Evolutionary conservation across 1,140 invertebrate genomes (phyloP), one percentile per base, ranked within the genome.

Genomic region (Panagrolaimus sp.): DNA sequence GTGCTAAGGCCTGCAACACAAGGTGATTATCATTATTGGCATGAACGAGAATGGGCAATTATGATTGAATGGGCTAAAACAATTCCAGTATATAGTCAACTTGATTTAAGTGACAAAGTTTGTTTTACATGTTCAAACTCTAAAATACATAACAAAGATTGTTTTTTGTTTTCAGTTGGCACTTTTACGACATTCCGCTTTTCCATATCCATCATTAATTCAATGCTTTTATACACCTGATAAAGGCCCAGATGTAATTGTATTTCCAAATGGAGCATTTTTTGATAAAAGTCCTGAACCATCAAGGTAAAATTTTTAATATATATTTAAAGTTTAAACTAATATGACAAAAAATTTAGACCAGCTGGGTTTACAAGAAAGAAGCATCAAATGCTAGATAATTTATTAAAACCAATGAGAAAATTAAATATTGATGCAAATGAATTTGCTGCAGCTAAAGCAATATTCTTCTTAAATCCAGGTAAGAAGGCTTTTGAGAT

Each of bases 1-100:
- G 13, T 16, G n/a, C n/a, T 57, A 25, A 20, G 51, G 8, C 51
- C 47, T 27, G 9, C 62, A 47, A 20, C 66, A 68, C 31, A 57
- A 57, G 31, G 31, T 38, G 80, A 82, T 65, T 78, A 75, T 62
- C 68, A 75, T 46, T 74, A 78, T 63, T 82, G 80, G 81, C 80
- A 82, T 66, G 80, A 82, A 45, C n/a, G 71, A 38, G 80, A 81
- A 38, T 81, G 79, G 79, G 61, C 72, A 23, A 73, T 81, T 45
- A 81, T 81, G 79, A 81, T 83, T 31, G 80, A 82, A 65, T 82
- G 81, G 81, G 81, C 80, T 11, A 82, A 82, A 72, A 82, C 74
- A 11, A 74, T 82, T 44, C 68, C 70, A 14, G 77, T 74, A 43
- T 82, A 79, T 65, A 65, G 76, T 27, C 13, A 44, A n/a, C 68